Conservation (phyloP, 2,888 invertebrate genomes). For the Eulithis prunata region DNA sequence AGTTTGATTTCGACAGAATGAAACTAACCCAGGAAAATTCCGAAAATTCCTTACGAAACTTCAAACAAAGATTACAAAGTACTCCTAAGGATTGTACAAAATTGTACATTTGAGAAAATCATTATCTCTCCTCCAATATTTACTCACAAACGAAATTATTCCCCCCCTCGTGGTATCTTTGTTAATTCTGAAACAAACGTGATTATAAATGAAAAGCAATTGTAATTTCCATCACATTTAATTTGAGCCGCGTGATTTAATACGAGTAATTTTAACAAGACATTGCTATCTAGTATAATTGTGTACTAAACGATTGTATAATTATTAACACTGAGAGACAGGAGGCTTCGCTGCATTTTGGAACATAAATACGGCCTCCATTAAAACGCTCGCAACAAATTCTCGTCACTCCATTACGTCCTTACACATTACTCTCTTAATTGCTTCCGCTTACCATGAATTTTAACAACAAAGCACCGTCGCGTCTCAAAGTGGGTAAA, state of each 20-base stretch:
- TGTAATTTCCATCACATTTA: slow-evolving; percentile 45
- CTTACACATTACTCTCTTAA: slow-evolving; percentile 78
- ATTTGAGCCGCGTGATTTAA: slow-evolving; percentile 43
- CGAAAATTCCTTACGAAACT: neutral
- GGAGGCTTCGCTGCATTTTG: slow-evolving; percentile 65
- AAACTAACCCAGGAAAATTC: slow-evolving; percentile 29
- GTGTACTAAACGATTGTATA: slow-evolving; percentile 57
- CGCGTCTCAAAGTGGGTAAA: slow-evolving; percentile 71
- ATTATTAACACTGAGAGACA: slow-evolving; percentile 59
- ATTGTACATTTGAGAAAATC: slow-evolving; percentile 38
- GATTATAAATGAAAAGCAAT: slow-evolving; percentile 45
- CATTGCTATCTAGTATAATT: slow-evolving; percentile 47
- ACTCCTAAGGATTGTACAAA: slow-evolving; percentile 27
- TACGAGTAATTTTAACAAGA: slow-evolving; percentile 48
- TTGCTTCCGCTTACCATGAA: slow-evolving; percentile 79
- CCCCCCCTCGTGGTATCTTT: slow-evolving; percentile 36
- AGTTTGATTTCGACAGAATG: slow-evolving; percentile 3
- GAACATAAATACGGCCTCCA: slow-evolving; percentile 71
- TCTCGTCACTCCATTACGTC: slow-evolving; percentile 77
- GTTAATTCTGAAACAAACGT: slow-evolving; percentile 43
- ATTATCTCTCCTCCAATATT: slow-evolving; percentile 39
- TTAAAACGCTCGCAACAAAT: slow-evolving; percentile 75
- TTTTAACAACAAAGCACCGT: slow-evolving; percentile 76
- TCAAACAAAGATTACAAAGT: slow-evolving; percentile 37
- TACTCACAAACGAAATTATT: slow-evolving; percentile 42